These are phyloP conservation scores for Oscheius sp. DNA, from an alignment of 2,888 invertebrate genomes.

Conservation along the genomic window DNA sequence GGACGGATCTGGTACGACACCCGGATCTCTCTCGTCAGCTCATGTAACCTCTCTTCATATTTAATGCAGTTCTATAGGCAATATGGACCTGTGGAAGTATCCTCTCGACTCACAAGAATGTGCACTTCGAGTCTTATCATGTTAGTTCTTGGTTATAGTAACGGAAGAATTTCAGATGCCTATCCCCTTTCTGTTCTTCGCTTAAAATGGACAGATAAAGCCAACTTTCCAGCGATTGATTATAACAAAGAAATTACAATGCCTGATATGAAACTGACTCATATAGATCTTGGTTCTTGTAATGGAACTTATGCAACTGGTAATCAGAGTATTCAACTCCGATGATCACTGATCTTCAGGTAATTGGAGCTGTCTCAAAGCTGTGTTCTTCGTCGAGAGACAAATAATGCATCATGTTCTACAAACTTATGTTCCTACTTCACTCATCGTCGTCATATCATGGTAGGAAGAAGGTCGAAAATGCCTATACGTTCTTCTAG, in stretches of 20 bases:
- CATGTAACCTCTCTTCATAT: neutral
- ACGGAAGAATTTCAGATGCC: constrained; percentile 20
- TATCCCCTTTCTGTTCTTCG: constrained; percentile 65
- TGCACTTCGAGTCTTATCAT: constrained; percentile 73
- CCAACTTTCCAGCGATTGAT: constrained; percentile 62
- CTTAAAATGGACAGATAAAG: constrained; percentile 60
- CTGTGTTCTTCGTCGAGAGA: constrained; percentile 74
- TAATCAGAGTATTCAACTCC: neutral
- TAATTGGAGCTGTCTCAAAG: constrained; percentile 75
- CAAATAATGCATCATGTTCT: constrained; percentile 75
- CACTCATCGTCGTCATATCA: constrained; percentile 75
- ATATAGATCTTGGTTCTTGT: constrained; percentile 61
- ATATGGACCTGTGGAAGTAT: constrained; percentile 60
- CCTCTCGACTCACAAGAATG: constrained; percentile 73
- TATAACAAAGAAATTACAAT: constrained; percentile 66
- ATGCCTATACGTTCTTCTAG: constrained; percentile 24
- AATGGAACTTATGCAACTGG: constrained; percentile 69
- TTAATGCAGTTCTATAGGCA: constrained; percentile 45
- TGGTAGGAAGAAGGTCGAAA: constrained; percentile 70
- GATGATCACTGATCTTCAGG: constrained; percentile 40
- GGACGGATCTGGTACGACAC: constrained; percentile 68
- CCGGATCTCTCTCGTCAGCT: constrained; percentile 45
- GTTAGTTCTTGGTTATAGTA: constrained; percentile 19
- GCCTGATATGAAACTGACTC: constrained; percentile 67
- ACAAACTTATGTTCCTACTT: constrained; percentile 75